Percentiles rank a stretch among this genome's conserved stretches.
These are phyloP conservation scores for Orthosia cruda DNA, from an alignment of 2,888 invertebrate species.

Conservation along the genomic window DNA sequence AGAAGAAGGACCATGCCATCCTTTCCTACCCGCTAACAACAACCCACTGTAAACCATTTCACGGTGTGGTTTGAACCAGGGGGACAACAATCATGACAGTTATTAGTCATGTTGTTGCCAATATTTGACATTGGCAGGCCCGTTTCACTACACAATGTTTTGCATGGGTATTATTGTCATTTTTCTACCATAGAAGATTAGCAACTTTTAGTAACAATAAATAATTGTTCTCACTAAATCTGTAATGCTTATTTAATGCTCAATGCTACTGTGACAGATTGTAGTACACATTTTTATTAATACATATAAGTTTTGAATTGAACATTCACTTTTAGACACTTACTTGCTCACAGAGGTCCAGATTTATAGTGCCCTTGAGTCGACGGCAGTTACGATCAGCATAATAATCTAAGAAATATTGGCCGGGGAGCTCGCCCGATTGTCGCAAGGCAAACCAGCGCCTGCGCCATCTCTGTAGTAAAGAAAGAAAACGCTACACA, in stretches of 20 bases:
- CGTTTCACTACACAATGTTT: not conserved
- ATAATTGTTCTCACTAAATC: not conserved
- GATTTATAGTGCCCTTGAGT: constrained; percentile 97
- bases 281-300: not conserved
- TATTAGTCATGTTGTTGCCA: not conserved
- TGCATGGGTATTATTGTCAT: not conserved
- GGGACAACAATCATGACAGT: not conserved
- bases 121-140: not conserved
- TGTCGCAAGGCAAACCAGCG: constrained; percentile 98
- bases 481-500: constrained; percentile 49
- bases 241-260: not conserved
- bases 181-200: not conserved
- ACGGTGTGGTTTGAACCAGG: not conserved
- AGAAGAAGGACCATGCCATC: not conserved
- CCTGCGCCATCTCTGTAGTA: constrained; percentile 97
- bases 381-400: constrained; percentile 97
- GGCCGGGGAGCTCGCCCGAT: constrained; percentile 98
- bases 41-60: not conserved
- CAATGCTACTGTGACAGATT: not conserved
- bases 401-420: constrained; percentile 98
- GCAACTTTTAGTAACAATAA: not conserved
- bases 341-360: constrained; percentile 99
- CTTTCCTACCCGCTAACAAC: not conserved
- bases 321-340: constrained; percentile 60
- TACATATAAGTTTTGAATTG: not conserved